A percentile compares a stretch with the other conserved stretches of the same genome.
These are phyloP conservation scores for Oryzias celebensis DNA, from an alignment of 2,113 vertebrate species.

Conservation along the genomic window DNA sequence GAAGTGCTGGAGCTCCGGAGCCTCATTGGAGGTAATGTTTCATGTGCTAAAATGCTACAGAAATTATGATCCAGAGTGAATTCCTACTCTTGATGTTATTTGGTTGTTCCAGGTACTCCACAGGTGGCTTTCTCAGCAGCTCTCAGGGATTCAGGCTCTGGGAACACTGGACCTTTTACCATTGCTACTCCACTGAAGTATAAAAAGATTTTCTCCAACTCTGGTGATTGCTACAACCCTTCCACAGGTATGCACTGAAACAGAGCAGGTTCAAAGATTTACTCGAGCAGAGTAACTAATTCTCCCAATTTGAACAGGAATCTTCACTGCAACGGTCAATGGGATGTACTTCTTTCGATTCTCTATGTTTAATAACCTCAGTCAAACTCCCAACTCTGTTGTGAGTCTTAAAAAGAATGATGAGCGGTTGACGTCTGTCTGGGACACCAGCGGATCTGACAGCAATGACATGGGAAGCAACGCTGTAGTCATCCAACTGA, in stretches of 20 bases:
- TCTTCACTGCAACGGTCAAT: slow-evolving; percentile 34
- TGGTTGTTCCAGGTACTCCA: slow-evolving; percentile 15
- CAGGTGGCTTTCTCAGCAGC: slow-evolving; percentile 58
- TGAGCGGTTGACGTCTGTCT: slow-evolving; percentile 31
- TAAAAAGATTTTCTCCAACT: slow-evolving; percentile 58
- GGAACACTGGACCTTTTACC: slow-evolving; percentile 50
- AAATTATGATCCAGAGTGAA: neutral
- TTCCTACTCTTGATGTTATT: neutral
- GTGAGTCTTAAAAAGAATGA: slow-evolving; percentile 56
- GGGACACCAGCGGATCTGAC: slow-evolving; percentile 27
- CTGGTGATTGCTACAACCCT: slow-evolving; percentile 53
- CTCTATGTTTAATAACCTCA: slow-evolving; percentile 50
- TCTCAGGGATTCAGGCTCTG: slow-evolving; percentile 38
- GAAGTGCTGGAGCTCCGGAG: slow-evolving; percentile 32
- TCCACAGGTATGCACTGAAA: slow-evolving; percentile 40
- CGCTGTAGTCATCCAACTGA: slow-evolving; percentile 50
- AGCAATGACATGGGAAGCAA: slow-evolving; percentile 49
- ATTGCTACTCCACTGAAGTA: slow-evolving; percentile 35
- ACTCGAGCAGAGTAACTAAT: too few relatives aligned
- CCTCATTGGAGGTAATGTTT: slow-evolving; percentile 22
- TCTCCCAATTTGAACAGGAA: slow-evolving; percentile 6
- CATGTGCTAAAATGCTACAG: neutral
- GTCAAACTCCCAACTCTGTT: slow-evolving; percentile 29
- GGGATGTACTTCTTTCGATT: slow-evolving; percentile 61
- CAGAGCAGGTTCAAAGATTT: neutral